phyloP scores from a whole-genome alignment of 2,113 vertebrate genomes.

The Austrofundulus limnaeus region DNA sequence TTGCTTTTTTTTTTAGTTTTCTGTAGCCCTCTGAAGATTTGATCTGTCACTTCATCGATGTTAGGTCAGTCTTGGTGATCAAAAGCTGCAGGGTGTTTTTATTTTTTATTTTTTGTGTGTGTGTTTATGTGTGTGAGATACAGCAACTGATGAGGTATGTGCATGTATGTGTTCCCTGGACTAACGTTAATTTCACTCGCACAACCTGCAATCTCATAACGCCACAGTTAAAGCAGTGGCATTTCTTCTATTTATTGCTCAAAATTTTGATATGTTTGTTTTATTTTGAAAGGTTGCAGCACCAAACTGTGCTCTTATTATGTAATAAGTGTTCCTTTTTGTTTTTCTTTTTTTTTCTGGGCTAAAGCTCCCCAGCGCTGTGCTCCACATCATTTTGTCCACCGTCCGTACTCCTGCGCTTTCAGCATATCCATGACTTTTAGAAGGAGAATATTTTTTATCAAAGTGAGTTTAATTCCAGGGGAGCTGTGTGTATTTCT shows the following conservation, averaged over 20 bases:
- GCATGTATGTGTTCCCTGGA: neutral
- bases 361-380: conserved; percentile 46
- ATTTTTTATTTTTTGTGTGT: conserved; percentile 26
- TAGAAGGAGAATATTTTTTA: conserved; percentile 71
- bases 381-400: conserved; percentile 51
- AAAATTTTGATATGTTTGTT: conserved; percentile 49
- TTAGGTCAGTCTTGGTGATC: conserved; percentile 55
- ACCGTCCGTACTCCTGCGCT: conserved; percentile 71
- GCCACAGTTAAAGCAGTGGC: conserved; percentile 14
- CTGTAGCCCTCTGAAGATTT: conserved; percentile 62
- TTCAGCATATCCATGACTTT: conserved; percentile 87
- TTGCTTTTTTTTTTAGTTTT: conserved; percentile 51
- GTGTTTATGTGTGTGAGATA: conserved; percentile 15
- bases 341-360: conserved; percentile 78
- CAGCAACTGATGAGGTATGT: no score
- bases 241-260: conserved; percentile 76
- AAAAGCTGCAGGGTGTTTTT: conserved; percentile 42
- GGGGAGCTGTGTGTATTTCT: conserved; percentile 53
- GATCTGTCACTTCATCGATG: conserved; percentile 63
- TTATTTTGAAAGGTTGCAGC: conserved; percentile 68
- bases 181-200: neutral
- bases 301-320: conserved; percentile 94
- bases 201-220: conserved; percentile 27
- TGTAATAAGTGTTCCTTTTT: conserved; percentile 88
- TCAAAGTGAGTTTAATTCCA: conserved; percentile 55